Percentiles rank a stretch among this genome's conserved stretches.
phyloP scores from a whole-genome alignment of 2,113 vertebrate species.

The Rhabdornis inornatus region DNA sequence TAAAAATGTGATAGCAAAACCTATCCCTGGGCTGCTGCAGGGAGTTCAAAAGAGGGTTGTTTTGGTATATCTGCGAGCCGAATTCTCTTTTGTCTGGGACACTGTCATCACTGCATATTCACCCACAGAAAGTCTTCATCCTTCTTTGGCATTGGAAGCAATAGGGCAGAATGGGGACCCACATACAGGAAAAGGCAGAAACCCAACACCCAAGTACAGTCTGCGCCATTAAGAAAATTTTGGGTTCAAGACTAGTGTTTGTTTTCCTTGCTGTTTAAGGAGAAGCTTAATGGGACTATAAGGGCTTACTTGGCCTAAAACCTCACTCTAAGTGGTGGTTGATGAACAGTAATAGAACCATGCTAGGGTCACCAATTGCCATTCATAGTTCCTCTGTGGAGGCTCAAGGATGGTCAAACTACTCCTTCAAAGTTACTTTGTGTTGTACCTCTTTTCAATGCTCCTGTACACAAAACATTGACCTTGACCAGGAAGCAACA shows the following conservation, averaged over 20 bases:
- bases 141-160: not conserved
- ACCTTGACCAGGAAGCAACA: not conserved
- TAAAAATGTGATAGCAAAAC: not conserved
- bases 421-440: not conserved
- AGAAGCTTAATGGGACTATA: not conserved
- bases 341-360: not conserved
- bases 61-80: not conserved
- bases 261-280: not conserved
- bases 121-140: not conserved
- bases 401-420: not conserved
- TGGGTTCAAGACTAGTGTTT: not conserved
- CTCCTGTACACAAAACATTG: not conserved
- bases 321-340: not conserved
- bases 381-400: accelerated
- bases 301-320: not conserved
- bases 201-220: accelerated
- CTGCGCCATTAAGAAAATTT: not conserved
- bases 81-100: not conserved
- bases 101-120: not conserved
- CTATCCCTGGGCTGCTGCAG: not conserved
- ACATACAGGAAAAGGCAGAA: not conserved
- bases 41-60: not conserved
- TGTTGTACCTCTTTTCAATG: not conserved
- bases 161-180: not conserved
- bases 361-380: not conserved